These are phyloP conservation scores for Penaeus monodon DNA, from an alignment of 2,888 invertebrate species.

Conservation along the genomic window DNA sequence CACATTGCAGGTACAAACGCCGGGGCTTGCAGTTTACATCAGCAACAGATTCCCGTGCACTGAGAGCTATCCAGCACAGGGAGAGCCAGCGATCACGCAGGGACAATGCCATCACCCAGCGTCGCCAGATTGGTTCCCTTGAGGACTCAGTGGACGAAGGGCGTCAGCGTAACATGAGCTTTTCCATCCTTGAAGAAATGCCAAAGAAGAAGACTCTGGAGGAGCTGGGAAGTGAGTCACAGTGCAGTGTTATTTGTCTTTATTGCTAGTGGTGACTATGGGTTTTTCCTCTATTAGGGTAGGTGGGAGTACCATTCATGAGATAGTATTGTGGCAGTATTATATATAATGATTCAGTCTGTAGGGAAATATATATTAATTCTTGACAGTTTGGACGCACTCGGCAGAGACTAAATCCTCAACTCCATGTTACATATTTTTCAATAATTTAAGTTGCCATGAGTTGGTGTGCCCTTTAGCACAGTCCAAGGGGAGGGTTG, in stretches of 20 bases:
- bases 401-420: too few relatives aligned
- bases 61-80: slow-evolving; percentile 31
- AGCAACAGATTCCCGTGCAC: slow-evolving; percentile 27
- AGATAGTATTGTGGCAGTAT: too few relatives aligned
- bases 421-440: too few relatives aligned
- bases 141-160: slow-evolving; percentile 10
- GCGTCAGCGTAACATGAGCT: neutral
- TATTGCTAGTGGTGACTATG: too few relatives aligned
- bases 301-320: too few relatives aligned
- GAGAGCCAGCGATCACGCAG: slow-evolving; percentile 15
- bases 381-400: too few relatives aligned
- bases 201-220: slow-evolving; percentile 11
- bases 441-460: too few relatives aligned
- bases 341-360: too few relatives aligned
- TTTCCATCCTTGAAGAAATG: neutral
- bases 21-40: slow-evolving; percentile 41
- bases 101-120: slow-evolving; percentile 4
- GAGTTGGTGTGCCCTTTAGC: too few relatives aligned
- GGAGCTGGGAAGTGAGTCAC: slow-evolving; percentile 37
- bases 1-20: slow-evolving; percentile 40
- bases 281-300: neutral
- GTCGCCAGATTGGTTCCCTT: slow-evolving; percentile 26
- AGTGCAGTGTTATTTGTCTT: too few relatives aligned
- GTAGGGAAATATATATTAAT: too few relatives aligned
- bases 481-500: too few relatives aligned